These are phyloP conservation scores for Pseudorhombus dupliciocellatus DNA, from an alignment of 2,113 vertebrate species.

Conservation along the genomic window DNA sequence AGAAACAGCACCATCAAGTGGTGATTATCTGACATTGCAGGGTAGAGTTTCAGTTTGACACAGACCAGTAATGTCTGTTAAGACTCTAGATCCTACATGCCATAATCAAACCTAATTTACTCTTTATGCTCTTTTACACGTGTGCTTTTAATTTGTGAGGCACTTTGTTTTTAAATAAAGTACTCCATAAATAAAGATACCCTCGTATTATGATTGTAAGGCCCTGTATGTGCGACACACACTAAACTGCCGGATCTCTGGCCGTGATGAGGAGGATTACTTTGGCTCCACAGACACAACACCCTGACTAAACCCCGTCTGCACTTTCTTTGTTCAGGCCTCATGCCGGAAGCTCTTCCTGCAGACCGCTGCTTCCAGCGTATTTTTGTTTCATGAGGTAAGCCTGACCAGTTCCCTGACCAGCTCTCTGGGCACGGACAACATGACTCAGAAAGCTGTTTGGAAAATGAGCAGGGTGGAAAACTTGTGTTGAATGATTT, in stretches of 20 bases:
- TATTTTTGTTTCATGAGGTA: conserved; percentile 33
- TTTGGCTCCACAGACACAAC: conserved; percentile 50
- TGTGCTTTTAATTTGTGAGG: neutral
- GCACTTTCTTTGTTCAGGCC: conserved; percentile 64
- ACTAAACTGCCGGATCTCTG: conserved; percentile 19
- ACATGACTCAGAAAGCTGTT: neutral
- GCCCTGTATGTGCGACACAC: no score
- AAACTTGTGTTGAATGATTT: no score
- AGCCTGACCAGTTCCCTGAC: conserved; percentile 29
- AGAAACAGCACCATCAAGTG: conserved; percentile 66
- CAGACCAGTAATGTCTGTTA: no score
- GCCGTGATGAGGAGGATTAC: conserved; percentile 58
- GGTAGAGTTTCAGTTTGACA: neutral
- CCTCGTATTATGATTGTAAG: no score
- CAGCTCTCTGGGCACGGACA: neutral
- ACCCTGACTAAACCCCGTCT: conserved; percentile 50
- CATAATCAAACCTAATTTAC: neutral
- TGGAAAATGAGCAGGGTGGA: neutral
- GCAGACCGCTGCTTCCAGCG: conserved; percentile 34
- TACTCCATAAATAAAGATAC: no score
- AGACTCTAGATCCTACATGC: neutral
- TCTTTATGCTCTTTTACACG: neutral
- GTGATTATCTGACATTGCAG: conserved; percentile 26
- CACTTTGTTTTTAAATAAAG: neutral
- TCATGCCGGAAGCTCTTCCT: conserved; percentile 47